Base-by-base conservation (phyloP, 2,888 invertebrate species). In the Catocala sponsa region DNA sequence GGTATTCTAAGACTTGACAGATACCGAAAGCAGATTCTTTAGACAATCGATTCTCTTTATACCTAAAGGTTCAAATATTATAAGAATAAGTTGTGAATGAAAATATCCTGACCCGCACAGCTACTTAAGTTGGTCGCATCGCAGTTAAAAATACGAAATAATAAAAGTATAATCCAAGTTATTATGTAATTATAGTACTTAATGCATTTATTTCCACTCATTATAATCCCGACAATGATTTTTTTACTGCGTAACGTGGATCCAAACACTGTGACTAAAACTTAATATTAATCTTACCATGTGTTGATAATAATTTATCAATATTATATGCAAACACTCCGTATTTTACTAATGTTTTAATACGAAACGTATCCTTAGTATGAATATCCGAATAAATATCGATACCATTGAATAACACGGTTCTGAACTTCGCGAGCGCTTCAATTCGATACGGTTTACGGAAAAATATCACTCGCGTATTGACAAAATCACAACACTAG, bases 401-500 rank as follows among this genome's bases (percentile, higher is more conserved):
- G 4, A 35, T 25, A 38, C 49, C 52, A 15, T 55, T 46, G 54
- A 54, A 43, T 13, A 53, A 11, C 35, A 43, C 43, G 5, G 5
- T 43, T 38, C 33, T 5, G 12, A 11, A 41, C 13, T 43, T 54
- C 50, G 48, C 42, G 49, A 64, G 56, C 52, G 33, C 63, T 66
- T 65, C 56, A 47, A 62, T 65, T 64, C n/a, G 57, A 32, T 58
- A 71, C 41, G 49, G 46, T 56, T 52, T 33, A 12, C 10, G 13
- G 12, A 35, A 55, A 50, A 64, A 59, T 62, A 54, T 54, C 79
- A 70, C 74, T 64, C 68, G 66, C 72, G 65, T 54, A 64, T 54
- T 62, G 55, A 63, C 33, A 33, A 61, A 70, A 60, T 57, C 63
- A 72, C 69, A 70, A 65, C 72, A 78, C 67, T 72, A 63, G 42